Evolutionary conservation across 2,888 invertebrate species (phyloP).

Genomic region (Eristalinus aeneus): DNA sequence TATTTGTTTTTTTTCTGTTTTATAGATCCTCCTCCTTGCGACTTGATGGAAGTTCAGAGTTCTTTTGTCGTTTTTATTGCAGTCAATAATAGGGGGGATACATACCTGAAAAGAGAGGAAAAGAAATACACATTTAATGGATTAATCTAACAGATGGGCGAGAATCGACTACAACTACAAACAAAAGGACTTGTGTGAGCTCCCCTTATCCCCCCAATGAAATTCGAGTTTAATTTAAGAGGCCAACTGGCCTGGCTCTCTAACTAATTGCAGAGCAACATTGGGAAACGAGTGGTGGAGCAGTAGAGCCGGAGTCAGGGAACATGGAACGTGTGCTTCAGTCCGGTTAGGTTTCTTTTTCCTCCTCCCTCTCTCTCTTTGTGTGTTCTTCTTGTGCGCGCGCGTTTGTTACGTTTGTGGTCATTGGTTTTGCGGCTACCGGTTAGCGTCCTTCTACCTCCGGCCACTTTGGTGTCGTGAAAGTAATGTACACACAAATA

Average conservation of each 20-base stretch:
- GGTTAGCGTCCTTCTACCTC: constrained; percentile 4
- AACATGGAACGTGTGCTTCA: neutral
- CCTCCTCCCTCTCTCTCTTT: neutral
- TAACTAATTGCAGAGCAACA: neutral
- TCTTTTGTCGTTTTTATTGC: neutral
- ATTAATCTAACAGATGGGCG: constrained; percentile 10
- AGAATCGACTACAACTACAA: neutral
- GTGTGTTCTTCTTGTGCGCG: neutral
- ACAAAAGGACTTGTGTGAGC: neutral
- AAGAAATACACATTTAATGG: constrained; percentile 6
- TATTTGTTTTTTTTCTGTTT: too few relatives aligned
- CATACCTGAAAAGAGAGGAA: constrained; percentile 43
- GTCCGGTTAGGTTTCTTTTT: constrained; percentile 10
- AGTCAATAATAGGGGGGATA: neutral
- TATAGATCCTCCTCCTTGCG: neutral
- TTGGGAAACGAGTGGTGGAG: neutral
- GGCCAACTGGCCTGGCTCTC: neutral
- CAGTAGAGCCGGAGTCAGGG: neutral
- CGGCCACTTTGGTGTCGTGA: constrained; percentile 22
- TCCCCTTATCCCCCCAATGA: neutral
- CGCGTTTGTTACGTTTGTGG: constrained; percentile 55
- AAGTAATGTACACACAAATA: constrained; percentile 44
- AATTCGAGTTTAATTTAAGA: neutral
- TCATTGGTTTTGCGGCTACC: constrained; percentile 61
- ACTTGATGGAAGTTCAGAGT: neutral